Conservation (phyloP, 2,797 vertebrate species). For the Typhlichthys subterraneus region DNA sequence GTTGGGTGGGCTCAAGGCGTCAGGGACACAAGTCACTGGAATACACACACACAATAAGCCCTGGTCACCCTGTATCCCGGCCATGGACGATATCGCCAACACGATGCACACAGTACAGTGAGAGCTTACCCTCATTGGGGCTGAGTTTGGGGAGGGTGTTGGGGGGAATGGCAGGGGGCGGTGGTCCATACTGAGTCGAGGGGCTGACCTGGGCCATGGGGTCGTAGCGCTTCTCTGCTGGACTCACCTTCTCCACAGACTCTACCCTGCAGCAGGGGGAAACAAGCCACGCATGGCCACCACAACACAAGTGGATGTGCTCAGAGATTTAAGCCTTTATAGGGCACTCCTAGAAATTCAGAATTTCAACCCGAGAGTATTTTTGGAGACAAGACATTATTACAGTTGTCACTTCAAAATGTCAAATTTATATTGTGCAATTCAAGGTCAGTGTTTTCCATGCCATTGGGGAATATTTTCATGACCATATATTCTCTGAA, state of each 20-base stretch:
- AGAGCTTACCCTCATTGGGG: constrained; percentile 81
- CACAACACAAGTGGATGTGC: no score
- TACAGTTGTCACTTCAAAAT: no score
- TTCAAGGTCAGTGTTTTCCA: no score
- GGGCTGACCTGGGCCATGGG: constrained; percentile 82
- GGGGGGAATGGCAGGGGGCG: constrained; percentile 77
- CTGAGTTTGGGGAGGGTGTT: constrained; percentile 85
- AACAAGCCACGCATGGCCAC: constrained; percentile 8
- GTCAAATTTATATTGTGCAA: no score
- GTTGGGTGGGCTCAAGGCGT: constrained; percentile 80
- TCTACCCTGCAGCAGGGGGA: constrained; percentile 81
- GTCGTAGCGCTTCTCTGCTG: constrained; percentile 89
- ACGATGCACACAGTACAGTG: neutral
- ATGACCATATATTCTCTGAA: no score
- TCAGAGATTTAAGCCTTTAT: no score
- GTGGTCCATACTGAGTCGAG: constrained; percentile 85
- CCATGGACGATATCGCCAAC: no score
- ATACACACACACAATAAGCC: constrained; percentile 10
- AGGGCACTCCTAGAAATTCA: no score
- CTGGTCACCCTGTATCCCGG: no score
- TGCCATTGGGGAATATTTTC: no score
- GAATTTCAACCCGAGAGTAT: no score
- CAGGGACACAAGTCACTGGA: constrained; percentile 83
- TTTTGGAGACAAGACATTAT: no score
- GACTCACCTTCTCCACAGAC: constrained; percentile 82